Evolutionary conservation across 1,140 invertebrate species (phyloP), one percentile per base, ranked within the genome.

Genomic region (Brachionus asplanchnoidis): DNA sequence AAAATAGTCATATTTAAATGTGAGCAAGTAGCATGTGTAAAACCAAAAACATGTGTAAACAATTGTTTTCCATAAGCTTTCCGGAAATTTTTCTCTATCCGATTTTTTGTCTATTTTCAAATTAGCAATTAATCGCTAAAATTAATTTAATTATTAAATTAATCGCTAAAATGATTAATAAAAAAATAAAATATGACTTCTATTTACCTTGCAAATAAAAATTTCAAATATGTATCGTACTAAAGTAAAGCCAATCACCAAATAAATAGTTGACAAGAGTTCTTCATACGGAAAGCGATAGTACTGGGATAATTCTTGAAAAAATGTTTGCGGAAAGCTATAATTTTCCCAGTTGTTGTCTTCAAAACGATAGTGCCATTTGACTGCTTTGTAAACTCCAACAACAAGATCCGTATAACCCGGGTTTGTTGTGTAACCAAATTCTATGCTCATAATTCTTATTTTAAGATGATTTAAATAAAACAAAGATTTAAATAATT

Each of bases 51-150:
- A 65, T 44, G 86, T 70, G 80, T 90, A 90, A 75, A 87, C 88
- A 5, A 87, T 32, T 53, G 87, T 87, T 85, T 90, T 90, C 88
- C 88, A 90, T 14, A 87, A 86, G 83, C 87, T 87, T 86, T 90
- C 89, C 1, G 89, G 88, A 46, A 89, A 87, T 85, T 90, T 90
- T 44, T 60, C 60, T 82, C 50, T 36, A 2, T 82, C 50, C 1
- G 50, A 42, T 44, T 53, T 42, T 82, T 82, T 79, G 32, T 79
- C 50, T 12, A 82, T 56, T 65, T 65, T 40, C 20, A 82, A 40
- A 32, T 17, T 42, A 11, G 5, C 36, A 32, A 66, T 20, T 65
- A 82, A 65, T 20, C 28, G 14, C 78, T 82, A 20, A 53, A 42
- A 28, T 23, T 8, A 82, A 23, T 20, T 42, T 17, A 42, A n/a